phyloP scores from a whole-genome alignment of 2,888 invertebrate genomes.

The Aricia artaxerxes region DNA sequence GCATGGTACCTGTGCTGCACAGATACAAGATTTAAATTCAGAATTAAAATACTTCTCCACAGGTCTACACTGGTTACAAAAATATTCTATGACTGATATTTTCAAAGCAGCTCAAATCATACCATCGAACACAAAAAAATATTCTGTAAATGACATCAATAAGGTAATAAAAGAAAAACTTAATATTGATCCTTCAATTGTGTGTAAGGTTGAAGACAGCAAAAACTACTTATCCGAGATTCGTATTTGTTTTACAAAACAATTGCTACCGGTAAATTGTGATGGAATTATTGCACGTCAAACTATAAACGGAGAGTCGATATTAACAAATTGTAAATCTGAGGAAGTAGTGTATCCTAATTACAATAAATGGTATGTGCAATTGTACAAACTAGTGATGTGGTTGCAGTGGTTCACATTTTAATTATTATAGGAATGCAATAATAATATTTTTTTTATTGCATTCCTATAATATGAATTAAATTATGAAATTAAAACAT shows the following conservation, averaged over 20 bases:
- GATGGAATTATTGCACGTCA: constrained; percentile 69
- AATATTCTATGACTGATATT: constrained; percentile 82
- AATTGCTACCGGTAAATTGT: constrained; percentile 83
- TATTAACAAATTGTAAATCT: constrained; percentile 82
- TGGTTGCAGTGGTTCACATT: constrained; percentile 83
- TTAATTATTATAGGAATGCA: constrained; percentile 50
- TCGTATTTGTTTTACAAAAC: constrained; percentile 87
- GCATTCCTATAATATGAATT: not conserved
- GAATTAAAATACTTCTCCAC: constrained; percentile 85
- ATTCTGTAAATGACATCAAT: constrained; percentile 49
- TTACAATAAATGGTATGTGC: constrained; percentile 65
- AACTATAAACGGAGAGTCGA: constrained; percentile 50
- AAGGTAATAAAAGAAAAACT: constrained; percentile 73
- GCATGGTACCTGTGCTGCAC: constrained; percentile 89
- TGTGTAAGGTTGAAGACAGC: constrained; percentile 82
- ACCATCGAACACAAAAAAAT: constrained; percentile 56
- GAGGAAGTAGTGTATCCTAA: constrained; percentile 81
- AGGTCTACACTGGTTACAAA: constrained; percentile 81
- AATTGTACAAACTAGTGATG: constrained; percentile 78
- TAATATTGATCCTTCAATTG: constrained; percentile 82
- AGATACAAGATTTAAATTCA: constrained; percentile 76
- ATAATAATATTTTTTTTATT: not conserved
- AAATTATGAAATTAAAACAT: not conserved
- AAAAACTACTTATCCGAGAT: constrained; percentile 84
- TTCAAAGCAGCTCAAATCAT: constrained; percentile 78